phyloP scores from a whole-genome alignment of 2,888 invertebrate genomes.

The Protodeltote pygarga region DNA sequence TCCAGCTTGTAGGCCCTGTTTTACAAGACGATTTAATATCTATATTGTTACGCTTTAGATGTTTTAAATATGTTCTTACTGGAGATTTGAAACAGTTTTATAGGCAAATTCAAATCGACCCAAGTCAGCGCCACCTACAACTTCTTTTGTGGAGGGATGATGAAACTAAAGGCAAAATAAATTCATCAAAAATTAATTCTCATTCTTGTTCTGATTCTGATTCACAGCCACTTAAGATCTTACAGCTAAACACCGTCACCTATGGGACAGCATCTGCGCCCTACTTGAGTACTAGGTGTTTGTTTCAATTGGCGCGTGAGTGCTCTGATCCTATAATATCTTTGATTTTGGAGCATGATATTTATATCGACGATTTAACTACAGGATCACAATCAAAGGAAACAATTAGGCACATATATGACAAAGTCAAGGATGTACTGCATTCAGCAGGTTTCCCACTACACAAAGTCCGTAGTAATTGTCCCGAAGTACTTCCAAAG shows the following conservation, averaged over 20 bases:
- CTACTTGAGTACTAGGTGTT: constrained; percentile 31
- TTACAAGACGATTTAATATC: constrained; percentile 33
- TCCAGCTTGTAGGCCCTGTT: constrained; percentile 24
- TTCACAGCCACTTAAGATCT: constrained; percentile 12
- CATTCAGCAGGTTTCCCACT: constrained; percentile 33
- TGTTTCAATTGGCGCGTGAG: constrained; percentile 29
- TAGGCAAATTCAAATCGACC: constrained; percentile 15
- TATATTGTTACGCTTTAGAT: constrained; percentile 31
- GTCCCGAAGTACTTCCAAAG: not conserved
- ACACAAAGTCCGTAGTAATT: constrained; percentile 39
- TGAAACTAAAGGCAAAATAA: too few species aligned
- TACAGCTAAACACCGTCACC: constrained; percentile 8
- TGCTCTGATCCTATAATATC: constrained; percentile 18
- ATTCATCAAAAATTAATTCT: too few species aligned
- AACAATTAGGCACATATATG: constrained; percentile 11
- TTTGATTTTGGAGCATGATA: constrained; percentile 13
- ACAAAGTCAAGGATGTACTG: constrained; percentile 5
- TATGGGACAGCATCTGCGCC: constrained; percentile 7
- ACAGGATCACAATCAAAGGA: constrained; percentile 20
- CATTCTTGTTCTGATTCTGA: too few species aligned
- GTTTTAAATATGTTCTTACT: constrained; percentile 16
- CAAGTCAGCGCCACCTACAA: constrained; percentile 28
- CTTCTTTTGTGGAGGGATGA: constrained; percentile 37
- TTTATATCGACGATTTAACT: constrained; percentile 41
- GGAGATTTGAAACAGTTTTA: constrained; percentile 36